These are phyloP conservation scores for Acanthochromis polyacanthus DNA, from an alignment of 2,113 vertebrate species.

Conservation along the genomic window DNA sequence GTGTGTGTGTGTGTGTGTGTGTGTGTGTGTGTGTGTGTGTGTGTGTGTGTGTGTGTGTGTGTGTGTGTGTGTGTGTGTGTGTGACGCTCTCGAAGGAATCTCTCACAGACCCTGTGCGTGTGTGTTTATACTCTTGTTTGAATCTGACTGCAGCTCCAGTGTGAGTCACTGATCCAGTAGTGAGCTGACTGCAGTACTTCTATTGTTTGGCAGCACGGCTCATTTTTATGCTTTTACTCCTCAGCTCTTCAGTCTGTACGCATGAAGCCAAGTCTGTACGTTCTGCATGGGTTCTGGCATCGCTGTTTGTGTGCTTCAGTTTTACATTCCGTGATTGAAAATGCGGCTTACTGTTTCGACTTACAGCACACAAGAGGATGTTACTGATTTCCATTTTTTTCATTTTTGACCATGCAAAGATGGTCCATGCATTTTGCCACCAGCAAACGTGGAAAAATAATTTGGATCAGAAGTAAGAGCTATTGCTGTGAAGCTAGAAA, in stretches of 20 bases:
- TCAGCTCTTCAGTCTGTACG: constrained; percentile 30
- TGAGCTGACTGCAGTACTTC: constrained; percentile 77
- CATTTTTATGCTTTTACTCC: constrained; percentile 44
- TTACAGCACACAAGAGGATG: background rate
- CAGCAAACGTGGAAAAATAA: background rate
- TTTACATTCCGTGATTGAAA: background rate
- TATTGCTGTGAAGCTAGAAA: background rate
- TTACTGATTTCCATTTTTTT: background rate
- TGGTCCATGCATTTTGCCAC: background rate
- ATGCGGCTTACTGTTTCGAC: background rate
- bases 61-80: background rate
- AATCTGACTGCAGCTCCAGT: constrained; percentile 70
- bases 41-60: constrained; percentile 1
- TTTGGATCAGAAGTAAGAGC: background rate
- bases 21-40: constrained; percentile 42
- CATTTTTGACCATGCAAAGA: background rate
- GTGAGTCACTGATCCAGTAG: constrained; percentile 77
- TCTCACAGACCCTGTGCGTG: constrained; percentile 27
- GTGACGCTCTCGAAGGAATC: constrained; percentile 57
- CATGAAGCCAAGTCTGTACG: constrained; percentile 11
- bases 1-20: constrained; percentile 10
- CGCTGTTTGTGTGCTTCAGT: background rate
- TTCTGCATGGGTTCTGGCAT: background rate
- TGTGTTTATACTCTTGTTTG: constrained; percentile 62
- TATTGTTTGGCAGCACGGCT: constrained; percentile 68